Base-by-base conservation (phyloP, 2,113 vertebrate genomes). In the Oreamnos americanus region DNA sequence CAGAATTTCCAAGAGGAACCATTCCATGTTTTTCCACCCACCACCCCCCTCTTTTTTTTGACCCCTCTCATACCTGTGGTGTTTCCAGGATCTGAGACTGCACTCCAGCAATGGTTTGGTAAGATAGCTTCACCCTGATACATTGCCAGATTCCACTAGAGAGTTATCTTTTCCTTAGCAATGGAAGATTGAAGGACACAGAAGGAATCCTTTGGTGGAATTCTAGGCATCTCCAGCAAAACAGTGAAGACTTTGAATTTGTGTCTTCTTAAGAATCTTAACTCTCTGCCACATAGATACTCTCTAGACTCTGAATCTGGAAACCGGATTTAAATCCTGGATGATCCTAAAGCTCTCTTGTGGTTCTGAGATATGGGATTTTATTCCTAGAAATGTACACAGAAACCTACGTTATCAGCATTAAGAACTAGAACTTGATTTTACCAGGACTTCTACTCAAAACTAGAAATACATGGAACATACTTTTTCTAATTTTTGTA, bases 141-240 rank as follows among this genome's bases (percentile, higher is more conserved):
- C 76, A 58, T 51, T n/a, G 45, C 17, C 28, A 97, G 6, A 71
- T 92, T 91, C 49, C 36, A 49, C 25, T 36, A n/a, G 26, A 79
- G 3, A 36, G 17, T 86, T 97, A 23, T 7, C 58, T 71, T 86
- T 49, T 47, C 57, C 67, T 57, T 51, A 47, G 1, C 28, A 93
- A 14, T 83, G 26, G 39, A 74, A 90, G 19, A 87, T 90, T 74
- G 84, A 79, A 67, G 19, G 17, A 13, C 82, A 90, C 88, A 74
- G 14, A 87, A 49, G 7, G 25, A 87, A 88, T 62, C 8, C 6
- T 90, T 49, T 85, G 39, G 2, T 55, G 1, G 23, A 55, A 93
- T 94, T 95, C 45, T 64, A 62, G 23, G 36, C 23, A 39, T 93
- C 43, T 94, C 81, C n/a, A 86, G 15, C 14, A 81, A 90, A 39